These are phyloP conservation scores for Odontesthes bonariensis DNA, from an alignment of 2,113 vertebrate genomes.

Conservation along the genomic window DNA sequence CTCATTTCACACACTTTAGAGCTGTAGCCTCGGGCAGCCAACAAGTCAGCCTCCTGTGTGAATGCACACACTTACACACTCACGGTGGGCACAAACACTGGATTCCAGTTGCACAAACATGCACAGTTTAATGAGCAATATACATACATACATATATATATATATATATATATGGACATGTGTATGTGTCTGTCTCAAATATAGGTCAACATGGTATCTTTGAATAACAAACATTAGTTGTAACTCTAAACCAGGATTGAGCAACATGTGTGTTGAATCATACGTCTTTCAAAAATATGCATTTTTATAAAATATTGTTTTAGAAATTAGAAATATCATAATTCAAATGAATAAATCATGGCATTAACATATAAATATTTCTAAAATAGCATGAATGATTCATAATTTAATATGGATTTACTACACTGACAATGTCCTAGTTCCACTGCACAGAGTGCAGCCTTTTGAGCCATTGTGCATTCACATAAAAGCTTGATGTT, in stretches of 20 bases:
- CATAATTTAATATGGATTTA: too few species aligned
- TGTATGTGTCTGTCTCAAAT: slow-evolving; percentile 57
- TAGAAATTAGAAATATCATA: neutral
- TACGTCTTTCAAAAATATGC: neutral
- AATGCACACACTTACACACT: slow-evolving; percentile 23
- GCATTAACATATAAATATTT: neutral
- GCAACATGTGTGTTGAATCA: neutral
- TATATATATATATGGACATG: slow-evolving; percentile 26
- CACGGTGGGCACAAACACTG: slow-evolving; percentile 26
- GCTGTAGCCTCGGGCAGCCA: slow-evolving; percentile 63
- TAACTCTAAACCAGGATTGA: slow-evolving; percentile 23
- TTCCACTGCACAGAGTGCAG: too few species aligned
- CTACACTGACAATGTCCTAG: too few species aligned
- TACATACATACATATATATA: slow-evolving; percentile 33
- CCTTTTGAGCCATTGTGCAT: too few species aligned
- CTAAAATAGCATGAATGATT: neutral
- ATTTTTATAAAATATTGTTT: neutral
- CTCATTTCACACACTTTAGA: slow-evolving; percentile 75
- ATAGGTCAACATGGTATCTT: slow-evolving; percentile 47
- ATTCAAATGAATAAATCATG: neutral
- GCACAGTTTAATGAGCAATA: slow-evolving; percentile 39
- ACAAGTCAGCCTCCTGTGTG: slow-evolving; percentile 23
- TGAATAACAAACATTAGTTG: slow-evolving; percentile 53
- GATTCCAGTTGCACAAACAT: slow-evolving; percentile 23
- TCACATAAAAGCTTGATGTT: too few species aligned